A percentile compares a stretch with the other conserved stretches of the same genome.
Conservation (phyloP, 2,113 vertebrate species). For the Centropus unirufus region DNA sequence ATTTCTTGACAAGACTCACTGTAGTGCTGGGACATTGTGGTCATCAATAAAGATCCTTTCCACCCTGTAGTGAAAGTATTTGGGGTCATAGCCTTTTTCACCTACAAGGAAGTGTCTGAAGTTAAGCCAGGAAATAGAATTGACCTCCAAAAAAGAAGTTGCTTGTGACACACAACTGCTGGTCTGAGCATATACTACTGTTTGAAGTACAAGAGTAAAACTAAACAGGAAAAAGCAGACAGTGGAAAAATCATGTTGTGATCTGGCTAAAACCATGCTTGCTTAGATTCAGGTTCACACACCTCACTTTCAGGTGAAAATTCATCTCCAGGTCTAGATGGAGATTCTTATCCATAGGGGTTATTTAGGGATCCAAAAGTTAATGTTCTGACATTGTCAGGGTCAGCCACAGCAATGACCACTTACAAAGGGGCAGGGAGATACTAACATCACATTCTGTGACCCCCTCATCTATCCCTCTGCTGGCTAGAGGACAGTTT, state of each 20-base stretch:
- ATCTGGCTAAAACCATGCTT: neutral
- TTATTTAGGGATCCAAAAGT: neutral
- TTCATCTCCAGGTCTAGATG: neutral
- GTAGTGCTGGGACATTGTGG: conserved; percentile 90
- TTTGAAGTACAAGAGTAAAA: neutral
- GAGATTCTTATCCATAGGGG: neutral
- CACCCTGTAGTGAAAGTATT: conserved; percentile 90
- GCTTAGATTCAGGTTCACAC: neutral
- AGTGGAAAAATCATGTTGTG: neutral
- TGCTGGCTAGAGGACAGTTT: neutral
- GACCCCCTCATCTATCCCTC: neutral
- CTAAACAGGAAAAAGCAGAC: neutral
- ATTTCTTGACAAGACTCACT: conserved; percentile 77
- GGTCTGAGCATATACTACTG: neutral
- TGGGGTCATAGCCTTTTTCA: conserved; percentile 91
- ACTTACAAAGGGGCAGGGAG: neutral
- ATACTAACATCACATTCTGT: neutral
- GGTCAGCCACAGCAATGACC: neutral
- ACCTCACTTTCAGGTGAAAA: neutral
- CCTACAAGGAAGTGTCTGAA: conserved; percentile 74
- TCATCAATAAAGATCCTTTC: conserved; percentile 91
- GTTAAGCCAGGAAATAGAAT: neutral
- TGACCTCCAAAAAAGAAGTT: neutral
- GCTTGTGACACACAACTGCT: neutral
- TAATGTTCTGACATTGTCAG: neutral